These are phyloP conservation scores for Papilio demoleus DNA, from an alignment of 2,888 invertebrate genomes.

Conservation along the genomic window DNA sequence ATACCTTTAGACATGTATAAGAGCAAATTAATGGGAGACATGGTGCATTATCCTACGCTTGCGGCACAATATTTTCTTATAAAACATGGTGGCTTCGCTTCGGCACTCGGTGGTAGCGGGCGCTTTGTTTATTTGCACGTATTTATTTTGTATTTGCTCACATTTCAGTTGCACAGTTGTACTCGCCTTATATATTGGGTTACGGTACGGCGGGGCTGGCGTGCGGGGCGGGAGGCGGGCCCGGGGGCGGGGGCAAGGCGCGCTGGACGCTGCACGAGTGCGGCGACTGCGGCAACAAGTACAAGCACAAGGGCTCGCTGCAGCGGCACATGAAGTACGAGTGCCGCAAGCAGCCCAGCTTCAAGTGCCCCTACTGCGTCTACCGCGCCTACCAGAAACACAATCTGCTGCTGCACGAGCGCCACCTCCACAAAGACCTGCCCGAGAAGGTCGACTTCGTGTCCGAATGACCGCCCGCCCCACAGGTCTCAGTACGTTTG, in stretches of 20 bases:
- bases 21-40: slow-evolving; percentile 81
- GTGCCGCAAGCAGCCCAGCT: slow-evolving; percentile 88
- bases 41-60: slow-evolving; percentile 82
- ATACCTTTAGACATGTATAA: slow-evolving; percentile 29
- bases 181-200: slow-evolving; percentile 83
- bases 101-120: slow-evolving; percentile 72
- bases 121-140: slow-evolving; percentile 74
- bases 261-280: slow-evolving; percentile 84
- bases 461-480: slow-evolving; percentile 75
- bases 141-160: slow-evolving; percentile 79
- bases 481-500: slow-evolving; percentile 63
- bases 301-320: slow-evolving; percentile 91
- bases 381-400: slow-evolving; percentile 87
- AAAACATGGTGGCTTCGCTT: slow-evolving; percentile 73
- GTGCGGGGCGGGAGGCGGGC: slow-evolving; percentile 74
- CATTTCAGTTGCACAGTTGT: slow-evolving; percentile 83
- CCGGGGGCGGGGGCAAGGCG: slow-evolving; percentile 73
- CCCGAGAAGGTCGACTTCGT: slow-evolving; percentile 82
- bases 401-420: slow-evolving; percentile 82
- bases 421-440: slow-evolving; percentile 81
- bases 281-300: slow-evolving; percentile 90
- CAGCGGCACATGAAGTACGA: slow-evolving; percentile 90
- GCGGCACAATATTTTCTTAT: slow-evolving; percentile 63
- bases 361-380: slow-evolving; percentile 87
- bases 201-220: slow-evolving; percentile 76